Base-by-base conservation (phyloP, 2,113 vertebrate genomes). In the Trinectes maculatus region DNA sequence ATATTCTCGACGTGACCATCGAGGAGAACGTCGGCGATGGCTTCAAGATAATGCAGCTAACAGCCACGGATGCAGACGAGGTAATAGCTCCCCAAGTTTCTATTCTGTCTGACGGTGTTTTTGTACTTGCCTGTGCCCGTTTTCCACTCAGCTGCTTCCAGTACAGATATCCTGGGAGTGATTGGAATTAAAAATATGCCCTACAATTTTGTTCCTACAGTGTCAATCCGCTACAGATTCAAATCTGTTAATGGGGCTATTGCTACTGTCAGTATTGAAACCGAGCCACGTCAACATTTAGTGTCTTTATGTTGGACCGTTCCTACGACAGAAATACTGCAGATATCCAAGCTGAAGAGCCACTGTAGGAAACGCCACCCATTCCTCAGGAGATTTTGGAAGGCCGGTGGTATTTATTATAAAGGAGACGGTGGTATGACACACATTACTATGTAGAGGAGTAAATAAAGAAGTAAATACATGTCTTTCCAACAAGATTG, bases 21-120 rank as follows among this genome's bases (percentile, higher is more conserved):
- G 96, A 98, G 86, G 98, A 99, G 89, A 99, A 99, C 70, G 92
- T 95, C 6, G 95, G 94, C 0, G 96, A 98, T 44, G 97, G 98
- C 49, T 95, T 95, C 69, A 96, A 94, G 93, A 97, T 99, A 86
- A 91, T 98, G 93, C 97, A 98, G 80, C 91, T 99, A 82, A 98
- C 95, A 64, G 98, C 98, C 59, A 93, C 95, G 75, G 98, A 99
- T 84, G 98, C 96, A 54, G 98, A 99, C 68, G 94, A 98, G 96
- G 98, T 99, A 94, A 81, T 63, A 34, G 40, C 56, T 86, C 61
- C 66, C 64, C 19, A n/a, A 71, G 66, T 79, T 77, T 84, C 57
- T 66, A 11, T 71, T 74, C 24, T 24, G 66, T 51, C 57, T 74
- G 46, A 70, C 63, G 7, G 56, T 70, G 75, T 49, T 83, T 83